A percentile compares a stretch with the other conserved stretches of the same genome.
Conservation (phyloP, 2,888 invertebrate genomes). For the Campopleginae sp. region DNA sequence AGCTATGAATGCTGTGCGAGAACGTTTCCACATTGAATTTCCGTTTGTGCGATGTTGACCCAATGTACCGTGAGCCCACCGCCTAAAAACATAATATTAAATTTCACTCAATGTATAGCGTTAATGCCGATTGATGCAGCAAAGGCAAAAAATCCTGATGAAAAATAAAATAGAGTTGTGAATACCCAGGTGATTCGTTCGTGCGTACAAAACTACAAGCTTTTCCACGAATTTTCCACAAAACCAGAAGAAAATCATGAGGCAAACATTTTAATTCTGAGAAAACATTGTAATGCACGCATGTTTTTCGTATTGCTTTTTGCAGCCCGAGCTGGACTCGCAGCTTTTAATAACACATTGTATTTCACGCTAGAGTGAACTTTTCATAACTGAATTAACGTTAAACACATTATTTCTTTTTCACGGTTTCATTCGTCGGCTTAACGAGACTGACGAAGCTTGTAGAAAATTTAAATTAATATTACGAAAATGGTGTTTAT, state of each 20-base stretch:
- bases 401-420: conserved; percentile 1
- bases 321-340: not conserved
- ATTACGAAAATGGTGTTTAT: not conserved
- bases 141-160: too few relatives aligned
- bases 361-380: not conserved
- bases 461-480: not conserved
- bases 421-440: not conserved
- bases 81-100: not conserved
- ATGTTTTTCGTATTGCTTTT: not conserved
- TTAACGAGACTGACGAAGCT: not conserved
- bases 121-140: not conserved
- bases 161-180: not conserved
- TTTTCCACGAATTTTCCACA: not conserved
- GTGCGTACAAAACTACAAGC: not conserved
- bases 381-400: conserved; percentile 14
- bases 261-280: not conserved
- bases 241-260: not conserved
- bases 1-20: conserved; percentile 52
- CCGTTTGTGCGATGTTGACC: not conserved
- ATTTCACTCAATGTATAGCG: not conserved
- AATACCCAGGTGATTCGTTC: not conserved
- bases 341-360: not conserved
- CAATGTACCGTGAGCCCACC: not conserved
- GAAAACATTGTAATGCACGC: not conserved
- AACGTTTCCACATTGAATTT: conserved; percentile 35